These are phyloP conservation scores for Notothenia rossii DNA, from an alignment of 2,113 vertebrate genomes.

Conservation along the genomic window DNA sequence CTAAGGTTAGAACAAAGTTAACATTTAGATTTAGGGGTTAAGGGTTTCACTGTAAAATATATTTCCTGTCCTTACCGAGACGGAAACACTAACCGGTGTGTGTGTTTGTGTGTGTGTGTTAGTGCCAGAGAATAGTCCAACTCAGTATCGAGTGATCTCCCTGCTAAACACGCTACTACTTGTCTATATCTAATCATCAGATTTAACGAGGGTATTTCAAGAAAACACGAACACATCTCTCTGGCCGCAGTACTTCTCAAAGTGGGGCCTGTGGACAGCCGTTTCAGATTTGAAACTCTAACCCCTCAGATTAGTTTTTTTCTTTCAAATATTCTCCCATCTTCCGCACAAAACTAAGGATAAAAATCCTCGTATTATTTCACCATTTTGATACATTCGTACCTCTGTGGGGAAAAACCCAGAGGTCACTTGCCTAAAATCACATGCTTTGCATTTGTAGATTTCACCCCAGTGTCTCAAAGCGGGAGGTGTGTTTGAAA, in stretches of 20 bases:
- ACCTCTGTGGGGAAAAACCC: background rate
- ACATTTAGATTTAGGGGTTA: constrained; percentile 28
- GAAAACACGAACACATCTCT: constrained; percentile 16
- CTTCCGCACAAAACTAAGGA: background rate
- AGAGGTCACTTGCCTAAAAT: constrained; percentile 33
- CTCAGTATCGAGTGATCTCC: constrained; percentile 44
- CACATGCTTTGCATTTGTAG: background rate
- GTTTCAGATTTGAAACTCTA: constrained; percentile 31
- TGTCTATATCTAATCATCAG: constrained; percentile 52
- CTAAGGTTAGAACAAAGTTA: constrained; percentile 10
- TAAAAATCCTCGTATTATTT: constrained; percentile 3
- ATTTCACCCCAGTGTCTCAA: constrained; percentile 30
- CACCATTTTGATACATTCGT: constrained; percentile 25
- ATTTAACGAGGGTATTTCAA: constrained; percentile 43
- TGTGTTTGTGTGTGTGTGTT: constrained; percentile 6
- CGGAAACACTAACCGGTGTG: constrained; percentile 17
- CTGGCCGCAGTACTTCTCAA: constrained; percentile 1
- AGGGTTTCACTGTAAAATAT: constrained; percentile 24
- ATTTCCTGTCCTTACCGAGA: constrained; percentile 1
- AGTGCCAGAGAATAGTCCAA: constrained; percentile 35
- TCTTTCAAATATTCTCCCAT: constrained; percentile 5
- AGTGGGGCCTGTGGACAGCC: constrained; percentile 21
- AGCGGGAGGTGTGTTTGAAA: constrained; percentile 23
- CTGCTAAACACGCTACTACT: constrained; percentile 42
- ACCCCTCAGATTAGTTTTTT: constrained; percentile 18